These are phyloP conservation scores for Coluber constrictor DNA, from an alignment of 2,797 vertebrate species.

Conservation along the genomic window DNA sequence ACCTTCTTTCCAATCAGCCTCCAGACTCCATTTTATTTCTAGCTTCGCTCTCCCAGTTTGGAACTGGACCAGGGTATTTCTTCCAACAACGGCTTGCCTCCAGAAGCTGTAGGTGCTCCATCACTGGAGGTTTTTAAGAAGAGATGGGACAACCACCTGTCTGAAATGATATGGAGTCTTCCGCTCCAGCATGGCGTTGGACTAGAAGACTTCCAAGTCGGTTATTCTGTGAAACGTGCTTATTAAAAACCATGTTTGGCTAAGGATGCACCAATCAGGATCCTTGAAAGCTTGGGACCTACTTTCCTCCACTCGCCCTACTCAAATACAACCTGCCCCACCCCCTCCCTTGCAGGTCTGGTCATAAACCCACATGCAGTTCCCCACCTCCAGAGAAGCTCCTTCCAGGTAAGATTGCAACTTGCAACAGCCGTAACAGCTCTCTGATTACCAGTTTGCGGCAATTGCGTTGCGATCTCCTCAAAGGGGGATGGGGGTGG, in stretches of 20 bases:
- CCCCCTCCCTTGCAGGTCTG: not conserved
- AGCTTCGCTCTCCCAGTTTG: too few relatives aligned
- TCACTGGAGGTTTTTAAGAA: too few relatives aligned
- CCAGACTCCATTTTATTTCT: too few relatives aligned
- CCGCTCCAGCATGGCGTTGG: not conserved
- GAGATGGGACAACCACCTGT: too few relatives aligned
- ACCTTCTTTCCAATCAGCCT: too few relatives aligned
- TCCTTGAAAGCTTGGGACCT: not conserved
- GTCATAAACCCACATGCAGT: not conserved
- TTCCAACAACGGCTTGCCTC: not conserved
- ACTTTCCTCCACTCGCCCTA: fast-evolving
- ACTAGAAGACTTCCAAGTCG: not conserved
- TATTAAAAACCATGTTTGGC: not conserved
- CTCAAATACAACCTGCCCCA: not conserved
- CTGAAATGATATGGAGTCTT: too few relatives aligned
- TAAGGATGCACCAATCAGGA: not conserved
- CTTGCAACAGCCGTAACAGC: not conserved
- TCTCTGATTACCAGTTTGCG: not conserved
- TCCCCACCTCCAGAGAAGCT: not conserved
- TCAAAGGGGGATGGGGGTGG: not conserved
- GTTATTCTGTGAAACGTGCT: not conserved
- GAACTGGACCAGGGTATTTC: too few relatives aligned
- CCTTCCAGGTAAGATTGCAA: not conserved
- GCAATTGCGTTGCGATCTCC: not conserved
- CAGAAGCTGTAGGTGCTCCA: too few relatives aligned